phyloP scores from a whole-genome alignment of 2,888 invertebrate genomes.

The Xanthorhoe designata region DNA sequence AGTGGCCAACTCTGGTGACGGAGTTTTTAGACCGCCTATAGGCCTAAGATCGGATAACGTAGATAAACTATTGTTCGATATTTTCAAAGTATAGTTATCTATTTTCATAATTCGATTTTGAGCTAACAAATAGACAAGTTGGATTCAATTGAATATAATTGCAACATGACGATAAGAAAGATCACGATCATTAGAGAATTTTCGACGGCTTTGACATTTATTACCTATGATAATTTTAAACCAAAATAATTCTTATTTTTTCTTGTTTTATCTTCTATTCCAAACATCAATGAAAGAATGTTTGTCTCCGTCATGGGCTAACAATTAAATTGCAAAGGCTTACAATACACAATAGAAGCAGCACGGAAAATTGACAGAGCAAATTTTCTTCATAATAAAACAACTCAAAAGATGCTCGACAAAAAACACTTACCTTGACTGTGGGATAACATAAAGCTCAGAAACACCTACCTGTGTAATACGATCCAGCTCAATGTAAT shows the following conservation, averaged over 20 bases:
- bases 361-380: neutral
- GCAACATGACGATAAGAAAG: neutral
- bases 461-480: conserved; percentile 18
- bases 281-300: too few species aligned
- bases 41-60: too few species aligned
- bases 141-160: conserved; percentile 1
- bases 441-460: neutral
- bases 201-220: neutral
- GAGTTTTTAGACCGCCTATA: too few species aligned
- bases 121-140: neutral
- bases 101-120: too few species aligned
- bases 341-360: neutral
- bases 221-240: neutral
- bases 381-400: neutral
- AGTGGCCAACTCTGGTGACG: too few species aligned
- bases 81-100: too few species aligned
- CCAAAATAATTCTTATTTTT: too few species aligned
- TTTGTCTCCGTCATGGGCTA: too few species aligned
- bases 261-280: too few species aligned
- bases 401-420: neutral
- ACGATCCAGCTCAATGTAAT: conserved; percentile 29
- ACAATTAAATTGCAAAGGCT: too few species aligned
- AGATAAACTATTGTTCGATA: too few species aligned
- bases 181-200: neutral
- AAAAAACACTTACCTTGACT: neutral